phyloP scores from a whole-genome alignment of 2,888 invertebrate genomes.

The Tetramorium bicarinatum region DNA sequence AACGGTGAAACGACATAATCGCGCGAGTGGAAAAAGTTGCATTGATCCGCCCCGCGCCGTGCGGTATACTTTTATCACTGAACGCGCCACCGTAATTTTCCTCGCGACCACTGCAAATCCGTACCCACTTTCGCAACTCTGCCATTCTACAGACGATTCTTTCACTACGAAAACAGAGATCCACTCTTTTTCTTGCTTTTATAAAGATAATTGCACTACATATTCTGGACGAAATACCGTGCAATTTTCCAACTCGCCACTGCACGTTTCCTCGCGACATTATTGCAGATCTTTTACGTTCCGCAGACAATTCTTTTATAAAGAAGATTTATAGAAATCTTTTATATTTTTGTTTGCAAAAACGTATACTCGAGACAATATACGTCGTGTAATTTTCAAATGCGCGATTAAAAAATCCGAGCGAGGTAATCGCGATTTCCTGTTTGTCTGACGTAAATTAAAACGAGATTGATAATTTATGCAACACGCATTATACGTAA shows the following conservation, averaged over 20 bases:
- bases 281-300: background rate
- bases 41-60: conserved; percentile 34
- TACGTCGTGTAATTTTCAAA: background rate
- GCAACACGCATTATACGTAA: background rate
- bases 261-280: background rate
- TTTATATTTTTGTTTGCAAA: background rate
- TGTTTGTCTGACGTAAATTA: conserved; percentile 1
- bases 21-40: conserved; percentile 45
- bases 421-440: background rate
- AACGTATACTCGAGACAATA: background rate
- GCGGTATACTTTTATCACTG: conserved; percentile 37
- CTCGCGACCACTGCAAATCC: background rate
- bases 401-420: background rate
- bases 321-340: background rate
- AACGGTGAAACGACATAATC: conserved; percentile 46
- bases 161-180: background rate
- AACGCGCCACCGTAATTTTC: conserved; percentile 36
- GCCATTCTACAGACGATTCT: background rate
- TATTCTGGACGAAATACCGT: background rate
- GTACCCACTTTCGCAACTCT: background rate
- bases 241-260: background rate
- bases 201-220: background rate
- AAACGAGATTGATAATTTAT: conserved; percentile 18
- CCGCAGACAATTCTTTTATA: background rate
- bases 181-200: background rate